These are phyloP conservation scores for Terrapene triunguis DNA, from an alignment of 2,113 vertebrate species.

Conservation along the genomic window DNA sequence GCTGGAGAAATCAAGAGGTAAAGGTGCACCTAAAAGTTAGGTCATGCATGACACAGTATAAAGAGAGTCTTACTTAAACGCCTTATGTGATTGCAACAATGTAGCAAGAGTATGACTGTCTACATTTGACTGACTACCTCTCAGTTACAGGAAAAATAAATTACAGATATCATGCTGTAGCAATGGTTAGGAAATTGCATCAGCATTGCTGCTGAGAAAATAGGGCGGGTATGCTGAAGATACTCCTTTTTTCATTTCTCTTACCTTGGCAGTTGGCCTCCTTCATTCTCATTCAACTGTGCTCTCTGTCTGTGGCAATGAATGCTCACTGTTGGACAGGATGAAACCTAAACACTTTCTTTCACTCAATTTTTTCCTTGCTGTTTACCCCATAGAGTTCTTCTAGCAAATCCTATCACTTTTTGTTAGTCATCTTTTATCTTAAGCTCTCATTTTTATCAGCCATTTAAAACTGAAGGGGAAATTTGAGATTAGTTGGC, in stretches of 20 bases:
- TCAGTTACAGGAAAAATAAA: not conserved
- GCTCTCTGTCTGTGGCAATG: not conserved
- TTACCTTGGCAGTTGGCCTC: not conserved
- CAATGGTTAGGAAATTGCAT: not conserved
- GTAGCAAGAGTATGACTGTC: not conserved
- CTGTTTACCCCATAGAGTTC: not conserved
- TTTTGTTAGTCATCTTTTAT: not conserved
- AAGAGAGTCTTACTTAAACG: not conserved
- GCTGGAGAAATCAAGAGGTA: not conserved
- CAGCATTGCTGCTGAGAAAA: not conserved
- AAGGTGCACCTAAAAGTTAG: not conserved
- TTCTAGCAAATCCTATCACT: not conserved
- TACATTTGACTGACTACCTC: fast-evolving
- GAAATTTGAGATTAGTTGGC: not conserved
- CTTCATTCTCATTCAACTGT: not conserved
- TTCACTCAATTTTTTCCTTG: not conserved
- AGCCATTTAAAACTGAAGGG: not conserved
- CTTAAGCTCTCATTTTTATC: not conserved
- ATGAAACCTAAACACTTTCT: not conserved
- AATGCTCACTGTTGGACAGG: not conserved
- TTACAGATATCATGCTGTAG: not conserved
- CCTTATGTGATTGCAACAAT: not conserved
- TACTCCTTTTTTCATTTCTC: not conserved
- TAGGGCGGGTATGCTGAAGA: not conserved
- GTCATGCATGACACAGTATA: not conserved